Evolutionary conservation across 2,888 invertebrate species (phyloP).

Genomic region (Drosophila subsilvestris): DNA sequence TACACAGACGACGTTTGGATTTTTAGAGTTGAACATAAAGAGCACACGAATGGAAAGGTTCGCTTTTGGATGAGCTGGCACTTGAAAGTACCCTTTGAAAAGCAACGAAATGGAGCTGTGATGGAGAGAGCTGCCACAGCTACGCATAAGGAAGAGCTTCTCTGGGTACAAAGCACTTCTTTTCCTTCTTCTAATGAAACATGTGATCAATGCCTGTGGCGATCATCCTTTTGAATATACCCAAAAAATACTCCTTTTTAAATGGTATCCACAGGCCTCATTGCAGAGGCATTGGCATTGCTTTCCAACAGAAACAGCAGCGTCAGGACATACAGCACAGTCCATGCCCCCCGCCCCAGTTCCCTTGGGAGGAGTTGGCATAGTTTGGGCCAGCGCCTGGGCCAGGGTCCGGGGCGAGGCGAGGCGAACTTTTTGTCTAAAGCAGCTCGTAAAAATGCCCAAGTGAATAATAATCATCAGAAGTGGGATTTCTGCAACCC

Average conservation of each 20-base stretch:
- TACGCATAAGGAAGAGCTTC: too few species aligned
- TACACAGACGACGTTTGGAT: slow-evolving; percentile 54
- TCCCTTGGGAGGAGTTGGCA: slow-evolving; percentile 3
- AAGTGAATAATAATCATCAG: slow-evolving; percentile 82
- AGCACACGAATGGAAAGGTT: not conserved
- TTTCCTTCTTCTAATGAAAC: too few species aligned
- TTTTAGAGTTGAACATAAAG: slow-evolving; percentile 66
- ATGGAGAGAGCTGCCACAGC: too few species aligned
- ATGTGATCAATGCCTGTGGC: too few species aligned
- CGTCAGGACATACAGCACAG: not conserved
- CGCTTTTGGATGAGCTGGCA: not conserved
- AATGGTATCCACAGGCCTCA: not conserved
- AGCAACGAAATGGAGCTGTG: not conserved
- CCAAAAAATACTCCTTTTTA: not conserved
- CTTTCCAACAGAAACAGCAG: not conserved
- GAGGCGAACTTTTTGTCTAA: slow-evolving; percentile 72
- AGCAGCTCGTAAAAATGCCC: slow-evolving; percentile 81
- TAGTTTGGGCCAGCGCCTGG: slow-evolving; percentile 6
- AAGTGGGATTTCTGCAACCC: slow-evolving; percentile 48
- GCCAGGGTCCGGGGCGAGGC: slow-evolving; percentile 51
- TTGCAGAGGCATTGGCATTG: not conserved
- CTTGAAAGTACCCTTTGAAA: not conserved
- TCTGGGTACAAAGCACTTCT: too few species aligned
- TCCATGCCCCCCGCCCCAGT: not conserved
- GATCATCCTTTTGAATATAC: not conserved